Evolutionary conservation across 1,140 invertebrate species (phyloP), one percentile per base, ranked within the genome.

Genomic region (Drosophila nigrodunni): DNA sequence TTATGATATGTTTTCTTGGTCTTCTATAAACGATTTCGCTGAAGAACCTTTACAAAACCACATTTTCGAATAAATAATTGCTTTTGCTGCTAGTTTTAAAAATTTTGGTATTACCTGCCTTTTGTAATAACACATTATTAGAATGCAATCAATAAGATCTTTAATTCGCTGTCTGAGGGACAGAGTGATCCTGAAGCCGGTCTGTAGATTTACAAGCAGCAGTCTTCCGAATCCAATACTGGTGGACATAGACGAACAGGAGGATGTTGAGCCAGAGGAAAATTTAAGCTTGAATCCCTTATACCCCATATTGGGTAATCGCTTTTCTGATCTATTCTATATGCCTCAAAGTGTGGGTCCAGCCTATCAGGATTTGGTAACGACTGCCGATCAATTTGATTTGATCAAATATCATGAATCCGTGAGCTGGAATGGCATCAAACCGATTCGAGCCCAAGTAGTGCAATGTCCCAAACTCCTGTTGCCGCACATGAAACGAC

Each of bases 341-440:
- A 78, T 89, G 80, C 74, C 85, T 5, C 47, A 71, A 9, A 58
- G 10, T 2, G 69, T 88, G 6, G 80, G 85, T 4, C 68, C 74
- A 0, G 74, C 70, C 0, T 80, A 88, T 58, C 83, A 83, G 44
- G 69, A 71, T 7, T 15, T 70, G 0, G 58, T 71, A 0, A 67
- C 73, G 2, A 65, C 82, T 7, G 49, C 60, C 7, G 66, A 80
- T 44, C 37, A 57, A 18, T 75, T 68, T 21, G 52, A 59, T 30
- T 10, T 61, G 5, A 39, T 6, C 2, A 34, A 74, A 43, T 69
- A 57, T 34, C 41, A 47, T 9, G n/a, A 64, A 1, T 60, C 11
- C 2, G 44, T 50, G 2, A 0, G 0, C 35, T 49, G 65, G 71
- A 18, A 39, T 35, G 18, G 52, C 9, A 30, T 67, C 5, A 57